phyloP scores from a whole-genome alignment of 2,888 invertebrate genomes.

The Troglohyphantes excavatus region DNA sequence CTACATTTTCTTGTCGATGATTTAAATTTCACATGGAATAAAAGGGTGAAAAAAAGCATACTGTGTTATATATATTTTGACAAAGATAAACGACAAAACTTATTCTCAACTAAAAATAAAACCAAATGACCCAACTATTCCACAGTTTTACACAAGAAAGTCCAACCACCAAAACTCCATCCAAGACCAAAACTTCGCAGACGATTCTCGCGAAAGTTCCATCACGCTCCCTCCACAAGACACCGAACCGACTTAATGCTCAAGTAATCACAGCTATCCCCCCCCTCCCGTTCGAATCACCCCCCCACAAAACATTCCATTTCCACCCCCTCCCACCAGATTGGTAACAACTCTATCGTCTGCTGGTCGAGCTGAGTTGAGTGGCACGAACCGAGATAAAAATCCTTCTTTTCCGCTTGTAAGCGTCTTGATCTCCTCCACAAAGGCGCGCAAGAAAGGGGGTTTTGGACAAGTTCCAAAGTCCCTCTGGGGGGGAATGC shows the following conservation, averaged over 20 bases:
- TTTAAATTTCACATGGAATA: too few species aligned
- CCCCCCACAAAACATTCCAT: not conserved
- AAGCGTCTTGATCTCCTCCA: constrained; percentile 5
- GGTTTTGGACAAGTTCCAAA: constrained; percentile 39
- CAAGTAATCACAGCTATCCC: constrained; percentile 47
- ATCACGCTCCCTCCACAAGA: not conserved
- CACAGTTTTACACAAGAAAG: not conserved
- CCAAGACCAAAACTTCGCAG: not conserved
- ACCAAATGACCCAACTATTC: not conserved
- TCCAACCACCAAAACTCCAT: not conserved
- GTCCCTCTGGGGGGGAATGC: constrained; percentile 18
- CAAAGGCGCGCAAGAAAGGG: not conserved
- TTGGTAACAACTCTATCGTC: constrained; percentile 40
- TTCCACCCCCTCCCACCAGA: not conserved
- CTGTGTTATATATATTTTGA: too few species aligned
- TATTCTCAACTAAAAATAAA: too few species aligned
- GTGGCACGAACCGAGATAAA: constrained; percentile 56
- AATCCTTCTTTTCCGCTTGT: constrained; percentile 48
- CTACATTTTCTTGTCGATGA: too few species aligned
- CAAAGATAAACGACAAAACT: too few species aligned
- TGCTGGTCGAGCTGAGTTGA: constrained; percentile 32
- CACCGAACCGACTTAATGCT: constrained; percentile 38
- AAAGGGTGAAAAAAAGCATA: too few species aligned
- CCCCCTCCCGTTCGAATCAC: not conserved
- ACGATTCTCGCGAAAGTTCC: constrained; percentile 11